These are phyloP conservation scores for Melierax canorus DNA, from an alignment of 2,113 vertebrate genomes.

Conservation along the genomic window DNA sequence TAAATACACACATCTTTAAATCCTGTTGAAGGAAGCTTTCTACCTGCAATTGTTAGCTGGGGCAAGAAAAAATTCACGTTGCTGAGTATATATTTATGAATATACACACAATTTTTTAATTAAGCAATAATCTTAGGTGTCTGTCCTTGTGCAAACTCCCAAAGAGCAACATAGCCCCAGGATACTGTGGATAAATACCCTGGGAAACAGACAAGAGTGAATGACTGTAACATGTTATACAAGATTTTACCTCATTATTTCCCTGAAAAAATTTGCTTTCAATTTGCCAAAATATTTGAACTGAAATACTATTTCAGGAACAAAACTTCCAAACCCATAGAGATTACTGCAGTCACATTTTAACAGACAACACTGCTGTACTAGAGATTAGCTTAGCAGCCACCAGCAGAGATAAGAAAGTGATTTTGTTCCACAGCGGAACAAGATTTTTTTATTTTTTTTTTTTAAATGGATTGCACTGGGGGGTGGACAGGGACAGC, in stretches of 20 bases:
- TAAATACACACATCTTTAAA: neutral
- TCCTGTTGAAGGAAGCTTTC: neutral
- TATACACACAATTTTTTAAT: neutral
- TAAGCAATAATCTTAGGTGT: neutral
- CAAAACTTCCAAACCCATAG: neutral
- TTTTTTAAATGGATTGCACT: neutral
- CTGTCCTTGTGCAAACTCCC: neutral
- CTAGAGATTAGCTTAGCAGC: conserved; percentile 6
- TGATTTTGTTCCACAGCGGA: neutral
- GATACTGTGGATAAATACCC: neutral
- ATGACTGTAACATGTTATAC: neutral
- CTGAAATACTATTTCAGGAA: neutral
- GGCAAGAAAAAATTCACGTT: neutral
- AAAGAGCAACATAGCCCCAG: neutral
- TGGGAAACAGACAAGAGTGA: neutral
- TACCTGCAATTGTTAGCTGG: neutral
- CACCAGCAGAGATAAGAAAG: neutral
- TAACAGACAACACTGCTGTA: neutral
- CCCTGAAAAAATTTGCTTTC: conserved; percentile 20
- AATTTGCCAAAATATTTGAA: neutral
- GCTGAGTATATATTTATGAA: neutral
- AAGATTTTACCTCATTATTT: neutral
- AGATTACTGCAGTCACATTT: neutral
- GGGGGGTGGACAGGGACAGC: neutral
- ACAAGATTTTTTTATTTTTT: neutral